phyloP scores from a whole-genome alignment of 2,888 invertebrate genomes.

The Epinotia ramella region DNA sequence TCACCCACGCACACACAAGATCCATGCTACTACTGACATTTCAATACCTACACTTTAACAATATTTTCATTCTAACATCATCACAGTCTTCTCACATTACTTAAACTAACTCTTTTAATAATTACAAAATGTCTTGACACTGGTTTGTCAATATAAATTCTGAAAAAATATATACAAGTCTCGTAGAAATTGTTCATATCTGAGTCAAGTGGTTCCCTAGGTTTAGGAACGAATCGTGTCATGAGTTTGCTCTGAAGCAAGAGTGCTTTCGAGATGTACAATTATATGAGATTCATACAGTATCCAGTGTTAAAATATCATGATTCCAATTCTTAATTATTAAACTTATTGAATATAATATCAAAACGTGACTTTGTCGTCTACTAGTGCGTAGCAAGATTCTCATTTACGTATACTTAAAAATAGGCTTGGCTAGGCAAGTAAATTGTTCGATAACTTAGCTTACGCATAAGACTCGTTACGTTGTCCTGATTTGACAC shows the following conservation, averaged over 20 bases:
- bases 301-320: constrained; percentile 39
- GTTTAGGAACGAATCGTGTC: constrained; percentile 50
- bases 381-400: constrained; percentile 29
- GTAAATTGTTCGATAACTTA: constrained; percentile 28
- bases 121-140: constrained; percentile 48
- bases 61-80: constrained; percentile 73
- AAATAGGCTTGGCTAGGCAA: constrained; percentile 33
- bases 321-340: constrained; percentile 37
- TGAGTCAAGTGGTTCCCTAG: constrained; percentile 43
- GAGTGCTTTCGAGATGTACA: constrained; percentile 39
- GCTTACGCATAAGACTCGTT: constrained; percentile 38
- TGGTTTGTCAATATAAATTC: constrained; percentile 46
- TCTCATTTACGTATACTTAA: constrained; percentile 23
- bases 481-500: constrained; percentile 34
- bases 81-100: constrained; percentile 83
- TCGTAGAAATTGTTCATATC: constrained; percentile 45
- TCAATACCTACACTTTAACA: constrained; percentile 61
- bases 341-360: constrained; percentile 35
- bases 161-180: constrained; percentile 48
- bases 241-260: constrained; percentile 44
- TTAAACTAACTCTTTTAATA: constrained; percentile 62
- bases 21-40: constrained; percentile 57
- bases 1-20: constrained; percentile 49
- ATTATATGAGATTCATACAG: constrained; percentile 40
- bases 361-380: constrained; percentile 49